Base-by-base conservation (phyloP, 2,888 invertebrate species). In the Caenorhabditis virilis region DNA sequence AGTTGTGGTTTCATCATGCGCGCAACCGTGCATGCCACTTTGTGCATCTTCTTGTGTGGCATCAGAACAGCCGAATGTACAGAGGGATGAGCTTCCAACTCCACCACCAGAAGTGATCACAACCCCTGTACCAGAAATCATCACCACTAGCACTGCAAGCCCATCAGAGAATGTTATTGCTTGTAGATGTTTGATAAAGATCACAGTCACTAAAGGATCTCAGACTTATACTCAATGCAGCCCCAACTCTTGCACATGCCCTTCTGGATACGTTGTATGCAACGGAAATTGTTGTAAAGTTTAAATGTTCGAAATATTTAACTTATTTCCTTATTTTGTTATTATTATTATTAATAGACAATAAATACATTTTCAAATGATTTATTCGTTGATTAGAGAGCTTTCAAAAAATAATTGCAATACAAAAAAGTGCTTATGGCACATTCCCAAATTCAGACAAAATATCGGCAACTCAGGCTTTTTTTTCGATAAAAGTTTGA, bases 171-270 rank as follows among this genome's bases (percentile, higher is more conserved):
- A 47, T 33, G 49, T 60, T 1, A 55, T 66, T 2, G 50, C 50
- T 2, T 64, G 64, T 41, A 66, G 43, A 36, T 60, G 58, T 41
- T 46, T 61, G n/a, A 61, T 59, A 26, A 66, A 66, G 25, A 66
- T 61, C n/a, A 58, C 66, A 5, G 46, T 57, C 15, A 66, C 60
- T n/a, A 58, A 64, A 43, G 58, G 64, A 16, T 41, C 51, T 33
- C 54, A 49, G 2, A 16, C 22, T 1, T 16, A 54, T 26, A 53
- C 57, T 0, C 51, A 60, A 20, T 66, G 66, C 26, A 38, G 60
- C 16, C 48, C 60, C 13, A 51, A 49, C 20, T 51, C 56, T 1
- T 66, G 66, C 39, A 16, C 50, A 0, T 66, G 66, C 38, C 66
- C 66, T 13, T 22, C 46, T 22, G 53, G 57, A 9, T 66, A 57